Percentiles rank a stretch among this genome's conserved stretches.
These are phyloP conservation scores for Vanessa tameamea DNA, from an alignment of 1,140 invertebrate species.

Conservation along the genomic window DNA sequence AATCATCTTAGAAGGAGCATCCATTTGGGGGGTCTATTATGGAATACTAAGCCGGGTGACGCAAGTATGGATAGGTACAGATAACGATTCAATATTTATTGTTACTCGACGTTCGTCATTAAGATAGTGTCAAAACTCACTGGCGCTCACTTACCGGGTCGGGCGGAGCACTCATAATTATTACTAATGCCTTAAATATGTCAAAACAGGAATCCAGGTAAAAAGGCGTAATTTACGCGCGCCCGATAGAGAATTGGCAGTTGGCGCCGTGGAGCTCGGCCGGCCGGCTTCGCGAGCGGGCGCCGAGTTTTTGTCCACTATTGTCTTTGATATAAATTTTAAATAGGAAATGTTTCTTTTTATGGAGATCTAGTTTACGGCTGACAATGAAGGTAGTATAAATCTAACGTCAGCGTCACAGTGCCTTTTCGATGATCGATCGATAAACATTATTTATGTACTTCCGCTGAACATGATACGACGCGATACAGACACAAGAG, in stretches of 20 bases:
- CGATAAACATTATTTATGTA: slow-evolving; percentile 80
- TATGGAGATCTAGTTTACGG: slow-evolving; percentile 80
- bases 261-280: slow-evolving; percentile 68
- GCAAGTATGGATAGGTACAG: slow-evolving; percentile 60
- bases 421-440: slow-evolving; percentile 71
- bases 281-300: slow-evolving; percentile 64
- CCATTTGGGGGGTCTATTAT: slow-evolving; percentile 70
- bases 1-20: slow-evolving; percentile 18
- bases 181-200: slow-evolving; percentile 81
- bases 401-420: slow-evolving; percentile 72
- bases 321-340: slow-evolving; percentile 81
- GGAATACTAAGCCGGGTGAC: slow-evolving; percentile 53
- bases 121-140: slow-evolving; percentile 80
- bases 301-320: slow-evolving; percentile 79
- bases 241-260: slow-evolving; percentile 80
- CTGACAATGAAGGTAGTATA: slow-evolving; percentile 77
- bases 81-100: slow-evolving; percentile 80
- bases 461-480: slow-evolving; percentile 62
- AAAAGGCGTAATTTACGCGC: slow-evolving; percentile 80
- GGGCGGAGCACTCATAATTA: slow-evolving; percentile 77
- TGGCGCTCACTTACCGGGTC: slow-evolving; percentile 67
- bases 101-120: slow-evolving; percentile 77
- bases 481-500: slow-evolving; percentile 50
- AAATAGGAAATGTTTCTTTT: slow-evolving; percentile 80
- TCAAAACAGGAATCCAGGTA: slow-evolving; percentile 81